phyloP scores from a whole-genome alignment of 2,113 vertebrate genomes.

The Leptocoma aspasia region DNA sequence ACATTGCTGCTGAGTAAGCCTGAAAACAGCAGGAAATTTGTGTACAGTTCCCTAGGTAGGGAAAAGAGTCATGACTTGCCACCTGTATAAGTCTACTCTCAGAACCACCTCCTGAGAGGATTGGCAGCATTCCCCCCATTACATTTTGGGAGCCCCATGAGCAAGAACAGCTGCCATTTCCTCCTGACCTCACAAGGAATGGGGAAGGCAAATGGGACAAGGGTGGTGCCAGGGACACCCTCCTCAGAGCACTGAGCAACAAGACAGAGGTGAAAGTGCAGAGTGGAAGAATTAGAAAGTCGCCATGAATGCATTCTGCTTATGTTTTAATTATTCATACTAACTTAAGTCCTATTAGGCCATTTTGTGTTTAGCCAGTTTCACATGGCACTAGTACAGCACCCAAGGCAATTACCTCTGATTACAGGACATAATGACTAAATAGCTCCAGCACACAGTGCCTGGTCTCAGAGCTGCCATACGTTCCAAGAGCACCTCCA shows the following conservation, averaged over 20 bases:
- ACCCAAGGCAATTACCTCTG: not conserved
- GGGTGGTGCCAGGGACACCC: not conserved
- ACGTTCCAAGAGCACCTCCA: not conserved
- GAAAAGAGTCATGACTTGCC: not conserved
- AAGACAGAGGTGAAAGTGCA: not conserved
- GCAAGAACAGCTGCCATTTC: not conserved
- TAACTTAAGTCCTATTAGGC: not conserved
- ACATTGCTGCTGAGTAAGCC: not conserved
- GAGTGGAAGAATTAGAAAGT: not conserved
- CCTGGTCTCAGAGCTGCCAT: not conserved
- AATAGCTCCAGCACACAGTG: not conserved
- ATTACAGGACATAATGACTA: not conserved
- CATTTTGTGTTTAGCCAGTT: not conserved
- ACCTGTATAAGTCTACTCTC: not conserved
- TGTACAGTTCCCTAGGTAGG: rapidly evolving
- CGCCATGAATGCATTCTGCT: not conserved
- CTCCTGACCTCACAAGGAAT: too few relatives aligned
- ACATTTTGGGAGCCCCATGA: not conserved
- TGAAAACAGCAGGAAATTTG: not conserved
- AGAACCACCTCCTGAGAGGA: not conserved
- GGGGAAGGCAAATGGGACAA: not conserved
- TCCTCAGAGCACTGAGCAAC: not conserved
- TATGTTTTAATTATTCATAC: not conserved
- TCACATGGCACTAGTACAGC: not conserved
- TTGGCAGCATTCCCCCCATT: not conserved